Evolutionary conservation across 1,140 invertebrate species (phyloP).

Genomic region (Megalonaias nervosa): DNA sequence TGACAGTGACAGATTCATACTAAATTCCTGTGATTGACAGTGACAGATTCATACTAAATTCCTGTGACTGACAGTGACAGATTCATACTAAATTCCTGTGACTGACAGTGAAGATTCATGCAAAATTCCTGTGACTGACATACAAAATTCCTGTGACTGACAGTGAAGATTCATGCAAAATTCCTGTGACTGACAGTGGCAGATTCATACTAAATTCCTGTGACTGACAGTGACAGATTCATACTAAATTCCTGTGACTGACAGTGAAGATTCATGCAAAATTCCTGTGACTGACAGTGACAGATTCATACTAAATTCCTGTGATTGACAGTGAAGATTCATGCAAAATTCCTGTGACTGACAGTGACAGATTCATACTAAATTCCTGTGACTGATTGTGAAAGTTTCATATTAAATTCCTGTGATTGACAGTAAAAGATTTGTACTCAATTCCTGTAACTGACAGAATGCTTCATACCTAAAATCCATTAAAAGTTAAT

Average conservation of each 20-base stretch:
- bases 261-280: not conserved
- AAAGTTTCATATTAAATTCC: not conserved
- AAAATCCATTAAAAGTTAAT: not conserved
- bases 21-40: not conserved
- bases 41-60: not conserved
- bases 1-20: not conserved
- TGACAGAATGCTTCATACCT: not conserved
- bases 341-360: not conserved
- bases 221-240: not conserved
- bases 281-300: not conserved
- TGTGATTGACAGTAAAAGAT: not conserved
- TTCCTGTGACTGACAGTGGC: not conserved
- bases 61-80: not conserved
- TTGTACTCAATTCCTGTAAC: not conserved
- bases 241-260: not conserved
- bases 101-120: not conserved
- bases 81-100: not conserved
- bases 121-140: not conserved
- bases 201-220: not conserved
- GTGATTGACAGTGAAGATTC: not conserved
- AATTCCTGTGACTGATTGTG: not conserved
- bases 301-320: not conserved
- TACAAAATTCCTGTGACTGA: not conserved
- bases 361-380: not conserved
- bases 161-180: not conserved